A percentile compares a stretch with the other conserved stretches of the same genome.
These are phyloP conservation scores for Sebastes minor DNA, from an alignment of 2,797 vertebrate species.

Conservation along the genomic window DNA sequence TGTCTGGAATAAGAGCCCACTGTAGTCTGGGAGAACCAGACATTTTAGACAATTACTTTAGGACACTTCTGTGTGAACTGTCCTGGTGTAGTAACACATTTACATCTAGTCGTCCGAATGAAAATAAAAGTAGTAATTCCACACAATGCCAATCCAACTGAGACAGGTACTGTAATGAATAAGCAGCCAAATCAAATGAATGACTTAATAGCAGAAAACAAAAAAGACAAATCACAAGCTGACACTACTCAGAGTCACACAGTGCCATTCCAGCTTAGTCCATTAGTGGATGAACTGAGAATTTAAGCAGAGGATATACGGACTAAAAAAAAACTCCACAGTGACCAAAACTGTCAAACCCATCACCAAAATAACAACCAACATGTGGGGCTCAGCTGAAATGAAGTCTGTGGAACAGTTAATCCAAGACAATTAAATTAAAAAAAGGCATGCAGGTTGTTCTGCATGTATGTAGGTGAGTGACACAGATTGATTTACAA, in stretches of 20 bases:
- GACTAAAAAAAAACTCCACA: neutral
- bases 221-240: neutral
- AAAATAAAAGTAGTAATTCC: slow-evolving; percentile 4
- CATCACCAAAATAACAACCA: slow-evolving; percentile 26
- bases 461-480: slow-evolving; percentile 27
- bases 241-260: neutral
- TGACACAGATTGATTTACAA: slow-evolving; percentile 43
- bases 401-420: slow-evolving; percentile 15
- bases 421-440: neutral
- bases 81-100: neutral
- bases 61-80: neutral
- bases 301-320: neutral
- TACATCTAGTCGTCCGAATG: neutral
- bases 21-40: neutral
- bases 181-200: slow-evolving; percentile 27
- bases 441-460: slow-evolving; percentile 42
- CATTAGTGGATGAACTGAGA: neutral
- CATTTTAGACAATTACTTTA: neutral
- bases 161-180: neutral
- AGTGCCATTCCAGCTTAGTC: neutral
- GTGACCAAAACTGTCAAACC: slow-evolving; percentile 1
- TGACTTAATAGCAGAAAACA: neutral
- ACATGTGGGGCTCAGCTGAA: slow-evolving; percentile 18
- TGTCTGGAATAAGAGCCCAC: neutral
- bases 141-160: slow-evolving; percentile 1